phyloP scores from a whole-genome alignment of 2,113 vertebrate genomes.

The Cyphomyrus discorhynchus region DNA sequence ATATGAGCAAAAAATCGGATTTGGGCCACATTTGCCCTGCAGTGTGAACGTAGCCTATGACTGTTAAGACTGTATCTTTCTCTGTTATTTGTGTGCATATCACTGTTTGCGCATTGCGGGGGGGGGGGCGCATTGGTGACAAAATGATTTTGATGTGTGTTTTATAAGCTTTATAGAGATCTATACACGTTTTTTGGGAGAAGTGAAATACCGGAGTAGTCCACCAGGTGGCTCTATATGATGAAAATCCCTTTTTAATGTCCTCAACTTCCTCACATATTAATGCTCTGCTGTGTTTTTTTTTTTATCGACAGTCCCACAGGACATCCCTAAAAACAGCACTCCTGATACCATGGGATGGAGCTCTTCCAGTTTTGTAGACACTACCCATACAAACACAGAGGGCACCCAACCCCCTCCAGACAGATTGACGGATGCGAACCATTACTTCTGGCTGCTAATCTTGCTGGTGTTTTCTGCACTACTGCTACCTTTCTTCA shows the following conservation, averaged over 20 bases:
- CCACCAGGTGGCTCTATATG: slow-evolving; percentile 2
- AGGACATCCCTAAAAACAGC: not conserved
- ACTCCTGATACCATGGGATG: not conserved
- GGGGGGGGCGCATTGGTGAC: not conserved
- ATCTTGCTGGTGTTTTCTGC: not conserved
- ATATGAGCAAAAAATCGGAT: no score
- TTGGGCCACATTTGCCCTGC: no score
- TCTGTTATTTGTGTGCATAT: not conserved
- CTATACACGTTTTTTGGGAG: not conserved
- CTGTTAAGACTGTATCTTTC: not conserved
- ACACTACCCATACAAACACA: not conserved
- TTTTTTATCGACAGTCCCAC: not conserved
- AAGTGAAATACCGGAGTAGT: not conserved
- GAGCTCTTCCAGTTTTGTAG: not conserved
- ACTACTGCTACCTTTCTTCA: not conserved
- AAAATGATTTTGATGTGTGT: not conserved
- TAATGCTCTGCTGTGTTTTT: not conserved
- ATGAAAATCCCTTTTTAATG: not conserved
- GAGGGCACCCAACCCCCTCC: not conserved
- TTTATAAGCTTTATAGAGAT: not conserved
- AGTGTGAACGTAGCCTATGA: not conserved
- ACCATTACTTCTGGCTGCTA: not conserved
- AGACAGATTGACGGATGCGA: not conserved
- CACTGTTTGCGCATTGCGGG: not conserved
- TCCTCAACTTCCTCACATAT: not conserved